Evolutionary conservation across 2,888 invertebrate species (phyloP), one percentile per base, ranked within the genome.

Genomic region (Lasioglossum morio): DNA sequence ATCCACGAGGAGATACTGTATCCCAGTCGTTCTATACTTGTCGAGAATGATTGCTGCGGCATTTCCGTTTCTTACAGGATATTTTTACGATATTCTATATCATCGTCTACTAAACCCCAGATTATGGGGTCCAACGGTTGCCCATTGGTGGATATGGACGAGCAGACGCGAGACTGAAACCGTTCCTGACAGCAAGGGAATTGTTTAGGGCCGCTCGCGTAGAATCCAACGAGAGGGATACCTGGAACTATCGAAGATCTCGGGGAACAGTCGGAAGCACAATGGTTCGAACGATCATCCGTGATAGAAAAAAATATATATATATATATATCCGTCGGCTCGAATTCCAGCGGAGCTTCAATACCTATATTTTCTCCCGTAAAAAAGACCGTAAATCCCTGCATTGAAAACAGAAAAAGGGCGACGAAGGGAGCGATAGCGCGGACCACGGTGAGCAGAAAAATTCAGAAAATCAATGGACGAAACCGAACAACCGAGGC

Each of bases 401-500:
- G 48, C 40, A 27, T 37, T 69, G 43, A 37, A 48, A n/a, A 70
- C 48, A 73, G 23, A 73, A 30, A 48, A 34, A 40, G 40, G 12
- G 16, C 40, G 46, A 37, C n/a, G 19, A 37, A 27, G 34, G 30
- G 12, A n/a, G 1, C 16, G 37, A 69, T 37, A 72, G 79, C 48
- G 23, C 23, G 43, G 57, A 12, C 34, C 30, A 16, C 37, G 75
- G 57, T 40, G 74, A 69, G 48, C 74, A 57, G 70, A 80, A 72
- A 83, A 83, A 80, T 63, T 37, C 60, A 19, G 70, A 48, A 80
- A 83, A 80, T 80, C 80, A 72, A 63, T 72, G 60, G 19, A 79
- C 19, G 66, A 27, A 34, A n/a, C 70, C 66, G 70, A 46, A 70
- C 14, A 2, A 30, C 19, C 66, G 43, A n/a, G 40, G 37, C 72